Base-by-base conservation (phyloP, 2,888 invertebrate species). In the Minunthozetes semirufus region DNA sequence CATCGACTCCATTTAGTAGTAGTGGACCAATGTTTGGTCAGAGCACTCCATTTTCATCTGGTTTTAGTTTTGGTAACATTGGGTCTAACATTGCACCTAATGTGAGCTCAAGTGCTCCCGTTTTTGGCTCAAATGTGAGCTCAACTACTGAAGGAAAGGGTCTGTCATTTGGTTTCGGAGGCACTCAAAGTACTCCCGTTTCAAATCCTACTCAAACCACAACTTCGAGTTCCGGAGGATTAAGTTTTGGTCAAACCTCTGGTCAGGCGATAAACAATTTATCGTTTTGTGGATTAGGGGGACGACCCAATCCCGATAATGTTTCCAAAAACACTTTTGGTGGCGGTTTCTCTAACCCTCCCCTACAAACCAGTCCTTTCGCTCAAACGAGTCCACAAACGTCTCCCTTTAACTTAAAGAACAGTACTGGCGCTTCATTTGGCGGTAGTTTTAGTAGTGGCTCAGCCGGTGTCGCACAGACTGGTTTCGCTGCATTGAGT, bases 241-340 rank as follows among this genome's bases (percentile, higher is more conserved):
- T 48, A 22, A 17, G 15, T 17, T 46, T 42, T 17, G 71, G 46
- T 19, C 46, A 46, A 15, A 27, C 27, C 1, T 27, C 61, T 27
- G 22, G 5, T 29, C 17, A 27, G 25, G n/a, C n/a, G n/a, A n/a
- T n/a, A n/a, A 46, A 46, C 25, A 48, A 46, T 25, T 19, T 25
- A 1, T 71, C 71, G 48, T 48, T 71, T 15, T 71, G 73, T 72
- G 77, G 78, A 29, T 73, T 78, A 17, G 78, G 78, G 11, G 76
- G 75, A 4, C 72, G 75, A 42, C 78, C 78, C 22, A 75, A 50
- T 50, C 53, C 76, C 56, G 78, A 77, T 75, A 78, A 77, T 72
- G 78, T 76, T 38, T 42, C 68, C 9, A 78, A 78, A 61, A 78
- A 78, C 74, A 75, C 77, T 25, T 78, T 78, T 75, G 74, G 75